Evolutionary conservation across 30 jellyfish, hydroid and myxozoan species (phyloP).

Genomic region (Hydractinia symbiolongicarpus): DNA sequence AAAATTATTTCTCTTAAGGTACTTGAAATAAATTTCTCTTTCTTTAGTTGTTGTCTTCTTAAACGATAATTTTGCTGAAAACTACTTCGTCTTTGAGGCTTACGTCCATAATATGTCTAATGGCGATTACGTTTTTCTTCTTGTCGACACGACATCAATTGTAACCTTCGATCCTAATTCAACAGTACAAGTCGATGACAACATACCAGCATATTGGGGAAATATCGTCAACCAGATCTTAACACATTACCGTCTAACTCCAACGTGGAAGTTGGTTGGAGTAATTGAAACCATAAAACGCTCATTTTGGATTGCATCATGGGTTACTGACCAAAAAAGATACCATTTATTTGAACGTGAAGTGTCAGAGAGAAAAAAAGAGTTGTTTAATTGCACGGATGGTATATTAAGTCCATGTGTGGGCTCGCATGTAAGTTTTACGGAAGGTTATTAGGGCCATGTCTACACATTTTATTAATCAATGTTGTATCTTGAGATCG

Average conservation of each 20-base stretch:
- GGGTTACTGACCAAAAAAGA: conserved; percentile 8
- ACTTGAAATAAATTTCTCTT: neutral
- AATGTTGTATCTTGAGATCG: too few species aligned
- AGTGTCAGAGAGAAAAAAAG: neutral
- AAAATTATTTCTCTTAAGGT: too few species aligned
- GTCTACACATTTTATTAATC: too few species aligned
- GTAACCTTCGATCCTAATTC: neutral
- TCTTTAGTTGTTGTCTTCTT: neutral
- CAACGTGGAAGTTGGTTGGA: neutral
- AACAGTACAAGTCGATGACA: neutral
- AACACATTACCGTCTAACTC: neutral
- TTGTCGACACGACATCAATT: neutral
- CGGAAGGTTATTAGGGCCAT: too few species aligned
- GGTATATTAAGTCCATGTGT: too few species aligned
- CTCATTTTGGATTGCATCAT: conserved; percentile 1
- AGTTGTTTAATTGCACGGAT: neutral
- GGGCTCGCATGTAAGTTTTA: too few species aligned
- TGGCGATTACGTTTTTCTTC: conserved; percentile 11
- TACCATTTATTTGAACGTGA: neutral
- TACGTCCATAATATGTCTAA: neutral
- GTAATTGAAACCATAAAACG: neutral
- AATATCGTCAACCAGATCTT: neutral
- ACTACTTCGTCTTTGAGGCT: neutral
- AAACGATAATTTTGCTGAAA: conserved; percentile 12
- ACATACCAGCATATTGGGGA: neutral